A percentile compares a stretch with the other conserved stretches of the same genome.
phyloP scores from a whole-genome alignment of 2,797 vertebrate genomes.

The Fratercula arctica region DNA sequence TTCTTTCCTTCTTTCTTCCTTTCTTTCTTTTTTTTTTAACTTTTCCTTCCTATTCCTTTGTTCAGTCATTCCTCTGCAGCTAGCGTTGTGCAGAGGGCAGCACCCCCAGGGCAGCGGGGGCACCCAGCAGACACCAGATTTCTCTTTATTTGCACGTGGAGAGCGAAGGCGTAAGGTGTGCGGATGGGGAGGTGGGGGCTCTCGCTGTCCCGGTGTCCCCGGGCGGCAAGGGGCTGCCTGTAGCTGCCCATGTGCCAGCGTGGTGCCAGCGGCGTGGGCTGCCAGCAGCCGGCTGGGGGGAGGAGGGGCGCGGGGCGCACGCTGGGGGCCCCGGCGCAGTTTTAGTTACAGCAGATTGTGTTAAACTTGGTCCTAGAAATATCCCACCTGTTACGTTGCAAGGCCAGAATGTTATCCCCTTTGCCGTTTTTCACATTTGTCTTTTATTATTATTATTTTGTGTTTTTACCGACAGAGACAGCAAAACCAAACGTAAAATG shows the following conservation, averaged over 20 bases:
- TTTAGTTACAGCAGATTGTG: slow-evolving; percentile 3
- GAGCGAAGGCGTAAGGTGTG: neutral
- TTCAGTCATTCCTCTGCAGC: slow-evolving; percentile 63
- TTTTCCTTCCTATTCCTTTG: slow-evolving; percentile 34
- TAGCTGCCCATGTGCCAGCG: slow-evolving; percentile 15
- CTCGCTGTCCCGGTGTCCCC: neutral
- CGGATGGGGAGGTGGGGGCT: slow-evolving; percentile 27
- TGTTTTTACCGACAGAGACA: slow-evolving; percentile 6
- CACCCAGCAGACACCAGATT: neutral
- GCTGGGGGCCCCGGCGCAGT: neutral
- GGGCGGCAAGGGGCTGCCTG: slow-evolving; percentile 45
- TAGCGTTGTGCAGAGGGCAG: slow-evolving; percentile 33
- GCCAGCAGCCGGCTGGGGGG: neutral
- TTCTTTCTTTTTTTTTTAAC: slow-evolving; percentile 57
- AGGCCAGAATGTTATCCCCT: neutral
- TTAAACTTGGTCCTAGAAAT: slow-evolving; percentile 30
- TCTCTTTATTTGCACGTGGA: neutral
- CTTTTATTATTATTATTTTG: neutral
- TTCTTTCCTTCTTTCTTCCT: neutral
- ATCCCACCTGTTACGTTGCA: neutral
- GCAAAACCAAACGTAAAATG: neutral
- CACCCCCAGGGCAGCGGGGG: neutral
- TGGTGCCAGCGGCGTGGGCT: neutral
- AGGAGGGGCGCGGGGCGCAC: neutral
- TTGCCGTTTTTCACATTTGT: neutral